Base-by-base conservation (phyloP, 2,113 vertebrate species). In the Lophura nycthemera region DNA sequence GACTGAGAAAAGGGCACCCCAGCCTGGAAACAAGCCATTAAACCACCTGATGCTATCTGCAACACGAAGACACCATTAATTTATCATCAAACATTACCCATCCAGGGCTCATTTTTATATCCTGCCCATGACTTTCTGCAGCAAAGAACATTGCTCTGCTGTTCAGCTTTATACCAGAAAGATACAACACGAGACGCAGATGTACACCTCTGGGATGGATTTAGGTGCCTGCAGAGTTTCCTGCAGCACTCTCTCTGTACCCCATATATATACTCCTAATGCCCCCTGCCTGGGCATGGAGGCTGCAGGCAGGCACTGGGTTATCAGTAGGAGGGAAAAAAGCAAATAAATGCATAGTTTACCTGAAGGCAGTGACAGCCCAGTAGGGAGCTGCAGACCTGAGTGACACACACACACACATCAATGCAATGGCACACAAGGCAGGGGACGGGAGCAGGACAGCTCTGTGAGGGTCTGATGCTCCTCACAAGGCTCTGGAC, bases 241-340 rank as follows among this genome's bases (percentile, higher is more conserved):
- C 42, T 3, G 3, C 25, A 67, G 66, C 34, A 24, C n/a, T 13
- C 38, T 52, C 34, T 21, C 79, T 30, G 21, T 27, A n/a, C 42
- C 22, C 0, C 2, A 42, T 21, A 6, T 19, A 15, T 25, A 52
- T 25, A 10, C 27, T 34, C 20, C 32, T 17, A 24, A 32, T 0
- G 6, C 54, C 54, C 30, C 10, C 16, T 32, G 54, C 30, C 54
- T 32, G 30, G 10, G 52, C 52, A 56, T 27, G 15, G 52, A 56
- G 52, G 52, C 52, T 56, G 29, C 13, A 2, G 13, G 69, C 25
- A 25, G 63, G 64, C 43, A 25, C 73, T 8, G 40, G 54, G 40
- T 25, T 47, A 13, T 10, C 30, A 22, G 13, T 21, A 18, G 34
- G 5, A 25, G 40, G 43, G 5, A 30, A 30, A 30, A 21, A 13